Evolutionary conservation across 2,797 vertebrate species (phyloP).

Genomic region (Anguilla megastoma): DNA sequence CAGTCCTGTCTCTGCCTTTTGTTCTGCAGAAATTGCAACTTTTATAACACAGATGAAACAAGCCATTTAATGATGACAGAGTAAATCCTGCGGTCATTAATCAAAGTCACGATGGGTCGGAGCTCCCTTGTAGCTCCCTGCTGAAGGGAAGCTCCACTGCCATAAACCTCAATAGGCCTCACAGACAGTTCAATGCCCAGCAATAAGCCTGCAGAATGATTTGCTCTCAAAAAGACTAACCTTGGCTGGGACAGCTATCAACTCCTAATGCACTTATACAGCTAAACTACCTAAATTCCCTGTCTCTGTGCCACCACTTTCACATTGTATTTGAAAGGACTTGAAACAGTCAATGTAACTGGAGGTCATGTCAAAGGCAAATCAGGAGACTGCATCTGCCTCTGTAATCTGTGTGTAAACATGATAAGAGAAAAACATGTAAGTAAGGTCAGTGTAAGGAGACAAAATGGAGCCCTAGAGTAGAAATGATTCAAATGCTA

Average conservation of each 20-base stretch:
- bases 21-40: neutral
- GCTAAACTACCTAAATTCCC: neutral
- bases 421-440: slow-evolving; percentile 2
- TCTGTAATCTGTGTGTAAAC: neutral
- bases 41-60: slow-evolving; percentile 6
- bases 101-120: slow-evolving; percentile 11
- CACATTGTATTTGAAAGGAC: neutral
- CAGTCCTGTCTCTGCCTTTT: neutral
- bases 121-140: neutral
- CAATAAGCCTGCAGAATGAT: neutral
- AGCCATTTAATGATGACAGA: slow-evolving; percentile 27
- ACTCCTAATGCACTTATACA: neutral
- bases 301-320: neutral
- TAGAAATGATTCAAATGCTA: no score
- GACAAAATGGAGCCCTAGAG: neutral
- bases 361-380: neutral
- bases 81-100: slow-evolving; percentile 29
- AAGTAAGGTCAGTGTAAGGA: neutral
- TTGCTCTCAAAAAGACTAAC: neutral
- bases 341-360: neutral
- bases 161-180: neutral
- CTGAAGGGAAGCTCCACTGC: neutral
- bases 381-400: neutral
- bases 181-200: neutral
- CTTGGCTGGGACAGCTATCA: neutral